Conservation (phyloP, 64 coral and sea anemone species). For the Actinia equina region DNA sequence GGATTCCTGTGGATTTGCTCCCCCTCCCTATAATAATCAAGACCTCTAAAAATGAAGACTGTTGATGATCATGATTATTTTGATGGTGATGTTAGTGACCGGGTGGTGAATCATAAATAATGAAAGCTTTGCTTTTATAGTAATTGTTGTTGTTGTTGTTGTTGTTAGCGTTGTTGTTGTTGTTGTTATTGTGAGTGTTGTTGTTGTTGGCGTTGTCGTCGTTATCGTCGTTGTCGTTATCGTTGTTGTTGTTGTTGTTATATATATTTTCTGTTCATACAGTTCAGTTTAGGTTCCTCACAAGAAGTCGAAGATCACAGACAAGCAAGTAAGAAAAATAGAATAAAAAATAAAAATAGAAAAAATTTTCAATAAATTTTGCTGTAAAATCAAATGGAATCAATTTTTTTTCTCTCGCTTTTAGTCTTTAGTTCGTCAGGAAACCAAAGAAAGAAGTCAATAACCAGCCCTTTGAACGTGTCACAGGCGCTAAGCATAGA, state of each 20-base stretch:
- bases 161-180: too few species aligned
- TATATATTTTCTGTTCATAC: not conserved
- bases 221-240: too few species aligned
- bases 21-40: too few species aligned
- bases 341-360: not conserved
- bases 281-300: constrained; percentile 21
- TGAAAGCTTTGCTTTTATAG: too few species aligned
- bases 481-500: constrained; percentile 3
- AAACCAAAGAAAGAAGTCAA: constrained; percentile 29
- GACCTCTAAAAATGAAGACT: too few species aligned
- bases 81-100: not conserved
- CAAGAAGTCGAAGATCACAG: not conserved
- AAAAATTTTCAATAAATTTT: too few species aligned
- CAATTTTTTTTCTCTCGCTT: not conserved
- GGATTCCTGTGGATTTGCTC: too few species aligned
- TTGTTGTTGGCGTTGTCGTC: too few species aligned
- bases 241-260: too few species aligned
- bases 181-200: too few species aligned
- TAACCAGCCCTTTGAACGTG: not conserved
- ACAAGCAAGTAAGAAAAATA: not conserved
- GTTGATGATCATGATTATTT: not conserved
- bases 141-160: too few species aligned
- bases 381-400: constrained; percentile 39
- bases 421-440: not conserved
- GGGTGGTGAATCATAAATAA: too few species aligned